Evolutionary conservation across 2,888 invertebrate genomes (phyloP).

Genomic region (Cinara cedri): DNA sequence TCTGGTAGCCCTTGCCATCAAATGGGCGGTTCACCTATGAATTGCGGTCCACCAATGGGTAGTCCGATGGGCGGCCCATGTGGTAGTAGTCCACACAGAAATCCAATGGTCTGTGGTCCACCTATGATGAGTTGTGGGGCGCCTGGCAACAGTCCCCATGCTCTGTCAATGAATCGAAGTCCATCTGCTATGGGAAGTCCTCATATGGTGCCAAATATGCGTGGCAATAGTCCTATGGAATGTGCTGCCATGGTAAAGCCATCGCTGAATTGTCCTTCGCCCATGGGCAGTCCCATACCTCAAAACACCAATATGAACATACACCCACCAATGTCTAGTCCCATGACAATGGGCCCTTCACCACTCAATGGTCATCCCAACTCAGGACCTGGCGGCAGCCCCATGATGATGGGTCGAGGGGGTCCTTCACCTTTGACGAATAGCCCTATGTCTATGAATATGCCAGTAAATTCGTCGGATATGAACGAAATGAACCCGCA

Average conservation of each 20-base stretch:
- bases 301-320: conserved; percentile 65
- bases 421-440: conserved; percentile 62
- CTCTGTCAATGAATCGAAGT: conserved; percentile 60
- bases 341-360: conserved; percentile 64
- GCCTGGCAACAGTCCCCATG: conserved; percentile 65
- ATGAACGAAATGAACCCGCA: conserved; percentile 48
- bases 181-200: conserved; percentile 61
- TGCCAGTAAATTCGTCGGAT: conserved; percentile 49
- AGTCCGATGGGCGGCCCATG: conserved; percentile 63
- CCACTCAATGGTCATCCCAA: conserved; percentile 63
- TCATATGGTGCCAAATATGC: conserved; percentile 61
- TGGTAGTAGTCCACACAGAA: conserved; percentile 60
- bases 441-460: conserved; percentile 55
- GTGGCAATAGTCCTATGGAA: conserved; percentile 65
- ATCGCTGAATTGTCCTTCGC: conserved; percentile 65
- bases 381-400: conserved; percentile 50
- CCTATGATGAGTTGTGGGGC: conserved; percentile 72
- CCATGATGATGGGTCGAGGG: conserved; percentile 60
- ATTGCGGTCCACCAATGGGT: conserved; percentile 70
- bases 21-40: conserved; percentile 69
- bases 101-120: conserved; percentile 63
- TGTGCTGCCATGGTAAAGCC: conserved; percentile 59
- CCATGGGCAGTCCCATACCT: conserved; percentile 75
- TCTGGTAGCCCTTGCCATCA: conserved; percentile 66
- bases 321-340: conserved; percentile 70